These are phyloP conservation scores for Setipinna tenuifilis DNA, from an alignment of 2,797 vertebrate genomes.

Conservation along the genomic window DNA sequence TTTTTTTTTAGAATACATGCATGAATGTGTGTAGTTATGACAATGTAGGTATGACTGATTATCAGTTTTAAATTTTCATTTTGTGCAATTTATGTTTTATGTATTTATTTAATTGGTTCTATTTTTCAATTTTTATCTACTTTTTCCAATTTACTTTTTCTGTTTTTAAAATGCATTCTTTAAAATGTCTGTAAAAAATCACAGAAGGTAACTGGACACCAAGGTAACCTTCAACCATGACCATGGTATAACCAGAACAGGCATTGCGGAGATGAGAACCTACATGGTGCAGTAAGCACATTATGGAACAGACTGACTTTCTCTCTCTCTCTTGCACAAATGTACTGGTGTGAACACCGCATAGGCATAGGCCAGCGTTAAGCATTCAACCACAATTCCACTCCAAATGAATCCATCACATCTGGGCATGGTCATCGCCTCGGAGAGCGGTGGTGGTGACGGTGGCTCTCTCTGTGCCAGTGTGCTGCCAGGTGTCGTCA, in stretches of 20 bases:
- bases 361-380: background rate
- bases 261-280: background rate
- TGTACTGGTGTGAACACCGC: background rate
- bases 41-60: background rate
- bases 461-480: slow-evolving; percentile 59
- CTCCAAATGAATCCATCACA: slow-evolving; percentile 65
- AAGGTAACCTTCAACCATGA: background rate
- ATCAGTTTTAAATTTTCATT: background rate
- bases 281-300: background rate
- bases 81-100: background rate
- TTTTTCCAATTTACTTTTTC: background rate
- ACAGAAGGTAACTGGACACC: background rate
- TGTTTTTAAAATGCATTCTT: background rate
- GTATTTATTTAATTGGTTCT: background rate
- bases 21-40: background rate
- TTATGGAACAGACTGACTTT: background rate
- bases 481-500: slow-evolving; percentile 64
- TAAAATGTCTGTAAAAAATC: background rate
- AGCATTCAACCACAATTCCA: slow-evolving; percentile 22
- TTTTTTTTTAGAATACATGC: background rate
- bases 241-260: background rate
- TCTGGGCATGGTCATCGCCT: slow-evolving; percentile 63
- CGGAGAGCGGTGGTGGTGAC: slow-evolving; percentile 56
- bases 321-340: background rate
- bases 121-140: background rate